Base-by-base conservation (phyloP, 2,113 vertebrate genomes). In the Synchiropus splendidus region DNA sequence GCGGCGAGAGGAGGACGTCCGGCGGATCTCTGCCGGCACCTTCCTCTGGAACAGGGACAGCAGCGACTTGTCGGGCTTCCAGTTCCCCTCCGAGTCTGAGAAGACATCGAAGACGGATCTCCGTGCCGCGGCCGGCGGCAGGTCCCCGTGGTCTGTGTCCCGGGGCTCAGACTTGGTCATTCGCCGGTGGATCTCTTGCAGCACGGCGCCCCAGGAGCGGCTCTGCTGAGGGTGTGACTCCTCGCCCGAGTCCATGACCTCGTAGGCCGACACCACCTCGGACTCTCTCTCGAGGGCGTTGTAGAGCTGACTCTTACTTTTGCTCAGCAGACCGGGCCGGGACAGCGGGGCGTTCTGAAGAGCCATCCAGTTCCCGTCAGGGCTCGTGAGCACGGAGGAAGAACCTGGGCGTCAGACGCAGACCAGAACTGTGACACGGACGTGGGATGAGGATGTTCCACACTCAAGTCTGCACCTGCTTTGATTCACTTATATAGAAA, bases 321-420 rank as follows among this genome's bases (percentile, higher is more conserved):
- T 87, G 66, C 86, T 85, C 6, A 95, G 85, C 73, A 92, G 84
- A 48, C 83, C 83, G 18, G 86, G 79, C 0, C 77, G 87, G 6
- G 88, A 78, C 62, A 79, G 68, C 10, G 81, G 5, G 5, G 82
- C 60, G 1, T 85, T 91, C 74, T 91, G 88, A 74, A 94, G 56
- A 58, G 90, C 88, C 1, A 94, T 86, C 94, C 95, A 99, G 74
- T 97, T 99, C 11, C 95, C 93, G 1, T 97, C 93, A 0, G 85
- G 81, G 57, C 93, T 97, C 62, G 91, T 89, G 16, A 98, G 68
- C 48, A 91, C 79, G 12, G 87, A 78, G 47, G 85, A 82, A 0
- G 72, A 66, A 51, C 45, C 85, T 88, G 46, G 2, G 15, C 52
- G n/a, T 16, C 2, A 43, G 14, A 44, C 33, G 48, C 39, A 45